Evolutionary conservation across 2,797 vertebrate species (phyloP).

Genomic region (Sebastolobus alascanus): DNA sequence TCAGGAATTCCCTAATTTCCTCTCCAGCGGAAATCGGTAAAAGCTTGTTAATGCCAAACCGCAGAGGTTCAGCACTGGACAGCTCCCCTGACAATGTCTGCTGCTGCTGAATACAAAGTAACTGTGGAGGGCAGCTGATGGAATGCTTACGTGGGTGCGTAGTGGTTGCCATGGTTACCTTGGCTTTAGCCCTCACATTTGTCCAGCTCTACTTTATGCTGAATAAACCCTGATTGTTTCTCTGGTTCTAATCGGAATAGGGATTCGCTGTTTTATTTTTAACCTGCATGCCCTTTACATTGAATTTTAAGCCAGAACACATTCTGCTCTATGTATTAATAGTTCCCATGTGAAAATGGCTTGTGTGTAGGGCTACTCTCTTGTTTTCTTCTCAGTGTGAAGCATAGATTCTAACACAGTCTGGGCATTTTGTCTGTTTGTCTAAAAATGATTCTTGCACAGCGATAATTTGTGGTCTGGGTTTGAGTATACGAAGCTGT

Average conservation of each 20-base stretch:
- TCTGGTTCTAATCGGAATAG: background rate
- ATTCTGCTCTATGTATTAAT: background rate
- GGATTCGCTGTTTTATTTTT: background rate
- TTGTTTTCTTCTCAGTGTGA: background rate
- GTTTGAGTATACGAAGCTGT: background rate
- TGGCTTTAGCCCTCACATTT: slow-evolving; percentile 17
- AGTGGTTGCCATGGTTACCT: slow-evolving; percentile 51
- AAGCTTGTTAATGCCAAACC: background rate
- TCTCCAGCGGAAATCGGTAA: background rate
- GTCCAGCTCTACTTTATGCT: background rate
- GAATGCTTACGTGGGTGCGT: slow-evolving; percentile 29
- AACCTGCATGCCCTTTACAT: background rate
- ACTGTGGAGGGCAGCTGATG: slow-evolving; percentile 36
- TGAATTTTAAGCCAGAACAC: background rate
- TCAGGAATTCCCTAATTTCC: slow-evolving; percentile 7
- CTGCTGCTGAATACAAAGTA: slow-evolving; percentile 47
- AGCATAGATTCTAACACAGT: background rate
- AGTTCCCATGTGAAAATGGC: background rate
- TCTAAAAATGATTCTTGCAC: slow-evolving; percentile 3
- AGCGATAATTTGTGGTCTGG: background rate
- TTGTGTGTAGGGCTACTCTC: background rate
- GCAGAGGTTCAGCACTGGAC: slow-evolving; percentile 34
- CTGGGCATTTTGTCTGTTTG: slow-evolving; percentile 1
- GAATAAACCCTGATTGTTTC: background rate
- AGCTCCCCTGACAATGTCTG: slow-evolving; percentile 33